These are phyloP conservation scores for Atopsyche davidsoni DNA, from an alignment of 1,140 invertebrate species.

Conservation along the genomic window DNA sequence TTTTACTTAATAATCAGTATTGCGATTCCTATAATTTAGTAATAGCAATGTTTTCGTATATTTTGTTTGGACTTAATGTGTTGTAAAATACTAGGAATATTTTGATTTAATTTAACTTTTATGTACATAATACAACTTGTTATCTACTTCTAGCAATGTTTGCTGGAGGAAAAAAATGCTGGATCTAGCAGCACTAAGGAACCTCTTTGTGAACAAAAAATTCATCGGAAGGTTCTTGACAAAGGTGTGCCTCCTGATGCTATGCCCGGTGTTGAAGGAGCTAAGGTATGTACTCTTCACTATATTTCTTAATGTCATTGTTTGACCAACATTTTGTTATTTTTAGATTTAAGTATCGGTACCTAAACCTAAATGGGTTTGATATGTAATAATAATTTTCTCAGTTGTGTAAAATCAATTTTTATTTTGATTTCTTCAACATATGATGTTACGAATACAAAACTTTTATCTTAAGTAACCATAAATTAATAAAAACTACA, in stretches of 20 bases:
- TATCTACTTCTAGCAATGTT: conserved; percentile 33
- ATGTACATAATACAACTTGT: not conserved
- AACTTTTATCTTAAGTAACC: no score
- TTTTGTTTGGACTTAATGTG: no score
- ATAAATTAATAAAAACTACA: no score
- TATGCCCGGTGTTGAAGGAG: conserved; percentile 79
- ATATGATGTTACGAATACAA: no score
- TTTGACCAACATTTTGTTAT: not conserved
- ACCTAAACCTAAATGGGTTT: no score
- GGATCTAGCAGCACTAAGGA: conserved; percentile 59
- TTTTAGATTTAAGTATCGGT: not conserved
- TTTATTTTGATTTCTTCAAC: no score
- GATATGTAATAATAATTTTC: no score
- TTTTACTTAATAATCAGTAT: no score
- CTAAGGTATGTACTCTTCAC: conserved; percentile 51
- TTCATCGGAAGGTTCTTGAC: conserved; percentile 83
- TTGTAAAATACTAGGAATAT: no score
- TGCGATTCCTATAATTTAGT: no score
- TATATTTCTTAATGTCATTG: not conserved
- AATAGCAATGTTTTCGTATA: no score
- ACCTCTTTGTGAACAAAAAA: conserved; percentile 76
- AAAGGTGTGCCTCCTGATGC: conserved; percentile 88
- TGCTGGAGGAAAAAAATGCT: conserved; percentile 51
- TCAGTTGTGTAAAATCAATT: not conserved
- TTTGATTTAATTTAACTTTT: no score